Conservation (phyloP, 2,113 vertebrate genomes). For the Rhinopithecus roxellana region DNA sequence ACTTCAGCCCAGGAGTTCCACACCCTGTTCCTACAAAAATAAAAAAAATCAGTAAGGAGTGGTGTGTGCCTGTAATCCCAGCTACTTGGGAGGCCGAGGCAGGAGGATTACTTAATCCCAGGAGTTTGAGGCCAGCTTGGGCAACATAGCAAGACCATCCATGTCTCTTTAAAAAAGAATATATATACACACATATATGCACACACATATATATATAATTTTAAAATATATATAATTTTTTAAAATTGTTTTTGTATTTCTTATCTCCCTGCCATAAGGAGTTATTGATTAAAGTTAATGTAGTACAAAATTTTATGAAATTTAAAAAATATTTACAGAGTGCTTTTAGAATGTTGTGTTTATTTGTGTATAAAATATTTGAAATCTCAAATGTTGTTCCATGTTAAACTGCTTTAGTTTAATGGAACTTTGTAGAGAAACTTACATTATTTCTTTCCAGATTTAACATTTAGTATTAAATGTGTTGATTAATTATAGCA, state of each 20-base stretch:
- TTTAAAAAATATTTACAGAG: not conserved
- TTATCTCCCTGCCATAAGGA: not conserved
- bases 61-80: too few species aligned
- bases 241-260: not conserved
- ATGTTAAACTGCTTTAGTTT: not conserved
- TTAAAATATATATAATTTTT: too few species aligned
- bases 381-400: conserved; percentile 36
- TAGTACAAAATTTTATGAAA: not conserved
- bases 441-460: not conserved
- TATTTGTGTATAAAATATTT: conserved; percentile 34
- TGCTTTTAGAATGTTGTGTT: not conserved
- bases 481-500: not conserved
- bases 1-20: too few species aligned
- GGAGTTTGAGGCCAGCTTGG: too few species aligned
- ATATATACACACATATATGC: too few species aligned
- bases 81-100: too few species aligned
- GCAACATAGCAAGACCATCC: too few species aligned
- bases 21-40: too few species aligned
- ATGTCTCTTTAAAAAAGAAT: too few species aligned
- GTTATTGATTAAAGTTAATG: not conserved
- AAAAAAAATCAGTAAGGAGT: too few species aligned
- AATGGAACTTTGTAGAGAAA: not conserved
- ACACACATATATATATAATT: too few species aligned
- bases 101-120: too few species aligned
- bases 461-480: conserved; percentile 11